Evolutionary conservation across 2,113 vertebrate species (phyloP).

Genomic region (Geothlypis trichas): DNA sequence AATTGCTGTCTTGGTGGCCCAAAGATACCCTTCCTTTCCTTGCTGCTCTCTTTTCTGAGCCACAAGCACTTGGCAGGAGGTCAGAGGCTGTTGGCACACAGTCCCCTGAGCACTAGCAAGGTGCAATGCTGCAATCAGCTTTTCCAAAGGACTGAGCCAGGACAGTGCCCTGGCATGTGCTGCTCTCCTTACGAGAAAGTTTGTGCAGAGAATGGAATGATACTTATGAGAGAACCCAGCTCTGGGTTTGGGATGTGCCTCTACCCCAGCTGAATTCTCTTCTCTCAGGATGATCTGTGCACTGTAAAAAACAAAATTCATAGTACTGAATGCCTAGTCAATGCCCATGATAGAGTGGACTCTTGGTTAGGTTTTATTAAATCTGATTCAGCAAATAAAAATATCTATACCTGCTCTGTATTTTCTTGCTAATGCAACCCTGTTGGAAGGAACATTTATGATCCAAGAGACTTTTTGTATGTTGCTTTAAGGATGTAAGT

Average conservation of each 20-base stretch:
- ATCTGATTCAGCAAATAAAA: not conserved
- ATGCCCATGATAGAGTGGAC: not conserved
- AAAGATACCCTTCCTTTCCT: not conserved
- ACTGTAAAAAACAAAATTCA: not conserved
- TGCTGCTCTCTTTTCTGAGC: not conserved
- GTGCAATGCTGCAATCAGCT: not conserved
- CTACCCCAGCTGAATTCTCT: not conserved
- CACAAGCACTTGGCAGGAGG: not conserved
- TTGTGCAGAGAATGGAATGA: not conserved
- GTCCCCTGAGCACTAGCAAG: accelerated
- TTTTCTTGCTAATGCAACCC: not conserved
- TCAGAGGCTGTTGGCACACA: not conserved
- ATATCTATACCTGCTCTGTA: not conserved
- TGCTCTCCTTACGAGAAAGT: not conserved
- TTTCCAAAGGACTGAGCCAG: not conserved
- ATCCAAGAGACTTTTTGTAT: not conserved
- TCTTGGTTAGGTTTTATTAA: not conserved
- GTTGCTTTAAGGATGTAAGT: not conserved
- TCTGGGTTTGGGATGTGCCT: not conserved
- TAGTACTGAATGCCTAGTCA: not conserved
- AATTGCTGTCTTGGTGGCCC: not conserved
- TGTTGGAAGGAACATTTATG: not conserved
- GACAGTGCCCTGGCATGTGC: not conserved
- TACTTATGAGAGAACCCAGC: not conserved
- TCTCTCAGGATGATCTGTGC: not conserved